Evolutionary conservation across 2,113 vertebrate species (phyloP), one percentile per base, ranked within the genome.

Genomic region (Proterorhinus semilunaris): DNA sequence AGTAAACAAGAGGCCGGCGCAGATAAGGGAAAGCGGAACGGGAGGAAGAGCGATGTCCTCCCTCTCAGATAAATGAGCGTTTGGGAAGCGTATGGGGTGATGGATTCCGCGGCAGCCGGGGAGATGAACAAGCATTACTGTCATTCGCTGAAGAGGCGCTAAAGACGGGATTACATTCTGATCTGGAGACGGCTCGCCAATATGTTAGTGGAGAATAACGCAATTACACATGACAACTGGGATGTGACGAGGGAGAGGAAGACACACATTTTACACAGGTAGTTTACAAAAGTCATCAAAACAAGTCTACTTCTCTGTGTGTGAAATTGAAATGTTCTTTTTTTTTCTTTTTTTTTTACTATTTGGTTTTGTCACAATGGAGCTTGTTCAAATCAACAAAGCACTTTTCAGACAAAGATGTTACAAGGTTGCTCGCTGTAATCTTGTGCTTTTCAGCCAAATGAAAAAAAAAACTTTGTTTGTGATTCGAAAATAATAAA

Each of bases 31-130:
- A 90, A 15, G 74, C 67, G 70, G 91, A 21, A 17, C n/a, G 0
- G 21, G 87, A 83, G 73, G 91, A 96, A 95, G 95, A 96, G 93
- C 92, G 94, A 98, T 96, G 92, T 94, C 94, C 89, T 90, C 80
- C 87, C 49, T 70, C 55, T 12, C 27, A 93, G 94, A 96, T 94
- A 96, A 95, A 98, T 96, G 93, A 94, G 94, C 93, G 81, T 94
- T 93, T 92, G 93, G 92, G 91, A 62, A 62, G 71, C n/a, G 51
- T 92, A 91, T 88, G 71, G 27, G 52, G 92, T 92, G 92, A 95
- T 91, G 94, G 94, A 96, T 96, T 95, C 93, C 94, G 96, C 95
- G 94, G 93, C 93, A 93, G 90, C 90, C 27, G 89, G 92, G 89
- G 93, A 92, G 93, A 94, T 78, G 74, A 87, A 94, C 94, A 94